A percentile compares a stretch with the other conserved stretches of the same genome.
Conservation (phyloP, 2,797 vertebrate genomes). For the Nyctibius grandis region DNA sequence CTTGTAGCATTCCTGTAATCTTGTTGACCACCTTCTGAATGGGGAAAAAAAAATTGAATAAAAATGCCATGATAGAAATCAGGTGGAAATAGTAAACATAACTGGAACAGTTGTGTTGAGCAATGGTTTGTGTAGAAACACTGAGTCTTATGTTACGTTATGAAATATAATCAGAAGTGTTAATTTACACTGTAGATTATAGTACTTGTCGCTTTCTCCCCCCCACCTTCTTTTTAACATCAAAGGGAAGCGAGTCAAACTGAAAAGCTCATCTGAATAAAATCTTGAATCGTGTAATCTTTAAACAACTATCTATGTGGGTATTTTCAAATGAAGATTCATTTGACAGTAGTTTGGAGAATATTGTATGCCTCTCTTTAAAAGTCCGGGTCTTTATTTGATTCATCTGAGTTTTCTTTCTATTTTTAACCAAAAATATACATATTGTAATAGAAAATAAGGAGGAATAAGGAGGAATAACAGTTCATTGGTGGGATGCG, state of each 20-base stretch:
- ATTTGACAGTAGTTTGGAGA: not conserved
- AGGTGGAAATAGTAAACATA: not conserved
- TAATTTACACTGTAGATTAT: not conserved
- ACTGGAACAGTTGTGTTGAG: not conserved
- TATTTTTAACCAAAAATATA: not conserved
- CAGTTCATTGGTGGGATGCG: not conserved
- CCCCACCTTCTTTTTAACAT: not conserved
- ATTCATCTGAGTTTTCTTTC: not conserved
- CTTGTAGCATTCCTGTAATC: not conserved
- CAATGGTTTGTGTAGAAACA: not conserved
- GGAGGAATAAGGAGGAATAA: not conserved
- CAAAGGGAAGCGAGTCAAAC: not conserved
- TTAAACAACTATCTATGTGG: not conserved
- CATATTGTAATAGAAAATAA: not conserved
- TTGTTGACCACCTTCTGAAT: not conserved
- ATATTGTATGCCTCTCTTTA: not conserved
- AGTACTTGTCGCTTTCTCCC: not conserved
- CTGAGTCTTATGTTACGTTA: not conserved
- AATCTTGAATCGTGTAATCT: not conserved
- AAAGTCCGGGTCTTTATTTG: not conserved
- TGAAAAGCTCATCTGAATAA: not conserved
- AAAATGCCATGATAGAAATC: not conserved
- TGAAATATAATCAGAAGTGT: not conserved
- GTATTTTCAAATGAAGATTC: not conserved
- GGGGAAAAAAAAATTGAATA: not conserved